A percentile compares a stretch with the other conserved stretches of the same genome.
Evolutionary conservation across 1,140 invertebrate species (phyloP).

Genomic region (Atta texana): DNA sequence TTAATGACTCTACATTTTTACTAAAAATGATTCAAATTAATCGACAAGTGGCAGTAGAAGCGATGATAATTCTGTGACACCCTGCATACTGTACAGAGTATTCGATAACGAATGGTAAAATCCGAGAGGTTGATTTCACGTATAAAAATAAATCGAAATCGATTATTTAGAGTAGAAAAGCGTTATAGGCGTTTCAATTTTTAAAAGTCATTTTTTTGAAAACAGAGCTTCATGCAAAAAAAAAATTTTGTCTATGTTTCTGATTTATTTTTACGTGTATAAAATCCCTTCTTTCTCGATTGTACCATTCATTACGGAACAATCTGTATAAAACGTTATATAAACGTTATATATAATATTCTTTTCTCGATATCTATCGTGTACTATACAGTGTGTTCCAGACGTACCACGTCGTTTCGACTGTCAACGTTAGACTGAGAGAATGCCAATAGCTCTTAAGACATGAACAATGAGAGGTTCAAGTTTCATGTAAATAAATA

Average conservation of each 20-base stretch:
- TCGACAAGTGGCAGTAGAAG: constrained; percentile 9
- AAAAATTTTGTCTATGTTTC: neutral
- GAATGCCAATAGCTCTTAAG: neutral
- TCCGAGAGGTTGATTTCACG: neutral
- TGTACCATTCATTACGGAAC: neutral
- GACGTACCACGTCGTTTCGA: neutral
- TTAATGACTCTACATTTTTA: neutral
- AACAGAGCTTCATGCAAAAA: neutral
- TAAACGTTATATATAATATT: constrained; percentile 61
- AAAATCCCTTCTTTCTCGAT: neutral
- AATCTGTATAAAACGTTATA: constrained; percentile 43
- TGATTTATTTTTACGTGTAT: constrained; percentile 1
- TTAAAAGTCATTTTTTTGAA: neutral
- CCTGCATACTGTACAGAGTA: constrained; percentile 4
- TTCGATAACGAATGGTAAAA: constrained; percentile 8
- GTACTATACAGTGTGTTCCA: constrained; percentile 48
- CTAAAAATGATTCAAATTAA: constrained; percentile 4
- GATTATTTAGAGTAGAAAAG: neutral
- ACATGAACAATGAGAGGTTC: neutral
- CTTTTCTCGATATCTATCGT: constrained; percentile 14
- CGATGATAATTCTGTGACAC: constrained; percentile 47
- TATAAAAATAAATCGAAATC: constrained; percentile 25
- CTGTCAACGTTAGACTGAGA: neutral
- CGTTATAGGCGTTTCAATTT: neutral
- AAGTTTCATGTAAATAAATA: constrained; percentile 12